Base-by-base conservation (phyloP, 2,113 vertebrate species). In the Cochlearius cochlearius region DNA sequence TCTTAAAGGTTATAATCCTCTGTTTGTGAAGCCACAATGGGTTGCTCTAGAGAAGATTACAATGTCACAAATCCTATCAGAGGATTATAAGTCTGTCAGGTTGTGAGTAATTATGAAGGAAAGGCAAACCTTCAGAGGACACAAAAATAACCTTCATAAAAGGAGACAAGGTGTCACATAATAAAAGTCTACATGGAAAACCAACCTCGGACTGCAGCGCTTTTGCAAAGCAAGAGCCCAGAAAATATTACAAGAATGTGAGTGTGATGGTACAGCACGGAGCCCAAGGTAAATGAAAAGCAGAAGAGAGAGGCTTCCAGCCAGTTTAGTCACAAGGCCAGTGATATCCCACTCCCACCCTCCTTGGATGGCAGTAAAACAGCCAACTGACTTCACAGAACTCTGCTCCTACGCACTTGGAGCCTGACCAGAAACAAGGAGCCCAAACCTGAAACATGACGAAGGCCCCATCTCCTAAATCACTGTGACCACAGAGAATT, bases 1-100 rank as follows among this genome's bases (percentile, higher is more conserved):
- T 67, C 94, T 95, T 82, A 94, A 93, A 85, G 87, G 81, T 89
- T 95, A 68, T 95, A 97, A 96, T 95, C 94, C 84, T 66, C 88
- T 83, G 80, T 66, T 96, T 89, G 92, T 87, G 91, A 94, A 95
- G 77, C 69, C 91, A 89, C 91, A 89, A 91, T 75, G 66, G 69
- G 68, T 75, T 92, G 77, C 89, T 91, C 50, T 52, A 60, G 89
- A 92, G 82, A 79, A 94, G 77, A 96, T 92, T 97, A 95, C 69
- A 92, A 73, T 66, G 94, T 76, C 91, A 92, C 91, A 96, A 95
- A 97, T 97, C 92, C 95, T 89, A 79, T 96, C 92, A 92, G 58
- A 95, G 94, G 86, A 95, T 96, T 97, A 59, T 71, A 97, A 91
- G 0, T 92, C 86, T 94, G 94, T 91, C 92, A 97, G 80, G 86